A percentile compares a stretch with the other conserved stretches of the same genome.
These are phyloP conservation scores for Candoia aspera DNA, from an alignment of 2,113 vertebrate species.

Conservation along the genomic window DNA sequence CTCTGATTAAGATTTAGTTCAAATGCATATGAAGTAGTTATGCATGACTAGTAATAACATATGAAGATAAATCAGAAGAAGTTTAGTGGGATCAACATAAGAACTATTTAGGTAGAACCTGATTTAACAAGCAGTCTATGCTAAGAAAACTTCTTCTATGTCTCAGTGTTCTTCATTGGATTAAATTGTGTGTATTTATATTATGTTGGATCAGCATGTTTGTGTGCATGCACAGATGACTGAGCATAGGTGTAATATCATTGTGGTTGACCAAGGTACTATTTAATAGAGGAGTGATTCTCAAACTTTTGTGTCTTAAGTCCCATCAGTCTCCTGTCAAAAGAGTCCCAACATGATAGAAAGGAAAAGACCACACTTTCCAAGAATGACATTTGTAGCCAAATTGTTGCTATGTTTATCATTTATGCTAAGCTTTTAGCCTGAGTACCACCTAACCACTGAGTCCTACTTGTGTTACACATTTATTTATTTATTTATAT, in stretches of 20 bases:
- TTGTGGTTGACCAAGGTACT: background rate
- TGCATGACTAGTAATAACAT: background rate
- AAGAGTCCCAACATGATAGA: no score
- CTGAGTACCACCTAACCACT: background rate
- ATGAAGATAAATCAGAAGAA: background rate
- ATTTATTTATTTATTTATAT: no score
- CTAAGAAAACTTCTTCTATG: background rate
- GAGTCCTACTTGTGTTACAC: background rate
- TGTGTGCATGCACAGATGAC: background rate
- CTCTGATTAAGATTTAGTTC: background rate
- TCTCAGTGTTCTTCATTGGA: background rate
- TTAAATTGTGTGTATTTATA: background rate
- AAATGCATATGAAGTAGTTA: background rate
- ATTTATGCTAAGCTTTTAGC: background rate
- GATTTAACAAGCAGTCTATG: background rate
- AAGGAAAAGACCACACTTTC: background rate
- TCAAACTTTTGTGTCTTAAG: background rate
- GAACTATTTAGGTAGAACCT: background rate
- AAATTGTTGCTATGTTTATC: background rate
- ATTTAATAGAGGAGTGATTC: background rate
- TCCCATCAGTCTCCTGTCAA: background rate
- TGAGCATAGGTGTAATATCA: background rate
- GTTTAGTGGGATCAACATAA: background rate
- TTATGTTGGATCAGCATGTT: background rate
- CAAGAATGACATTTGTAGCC: background rate